Base-by-base conservation (phyloP, 2,797 vertebrate genomes). In the Bryconaethiops microstoma region DNA sequence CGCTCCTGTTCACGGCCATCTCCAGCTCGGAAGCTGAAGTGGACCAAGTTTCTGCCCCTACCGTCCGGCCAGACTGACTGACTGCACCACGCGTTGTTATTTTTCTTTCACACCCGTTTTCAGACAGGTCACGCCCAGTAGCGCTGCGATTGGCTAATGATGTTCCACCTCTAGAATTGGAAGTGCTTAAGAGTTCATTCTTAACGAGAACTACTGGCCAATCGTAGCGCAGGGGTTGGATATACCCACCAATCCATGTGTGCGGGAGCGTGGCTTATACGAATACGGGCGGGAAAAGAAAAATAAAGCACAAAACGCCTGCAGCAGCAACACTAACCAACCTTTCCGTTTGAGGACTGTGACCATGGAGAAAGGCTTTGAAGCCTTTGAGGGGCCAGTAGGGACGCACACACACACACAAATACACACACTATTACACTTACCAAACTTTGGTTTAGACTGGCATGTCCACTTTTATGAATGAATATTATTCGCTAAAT, bases 261-360 rank as follows among this genome's bases (percentile, higher is more conserved):
- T 0, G 7, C 25, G 29, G 7, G 35, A 35, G 63, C 63, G 63
- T 39, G 63, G 63, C 10, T 19, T 19, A 35, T 19, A 9, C 7
- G 16, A 19, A 40, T 9, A 39, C 63, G 35, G 63, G 29, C n/a
- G 35, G 14, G 35, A 40, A 65, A 65, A 7, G 16, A 40, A 65
- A 17, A 29, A 29, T 29, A 29, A 29, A 35, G 35, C 35, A 35
- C 35, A 35, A 60, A 40, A 65, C 35, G 62, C 62, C 68, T 19
- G 68, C 68, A 70, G 45, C 45, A 17, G 9, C 45, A 29, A 17
- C 50, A 71, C 69, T 54, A 71, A 55, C 48, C 68, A 71, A 55
- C 48, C 68, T 71, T 25, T 21, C 35, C 48, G 42, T 69, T 70
- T 48, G 42, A 50, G 42, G 48, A 70, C 5, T 70, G 67, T 48